Evolutionary conservation across 2,888 invertebrate species (phyloP), one percentile per base, ranked within the genome.

Genomic region (Thalpophila matura): DNA sequence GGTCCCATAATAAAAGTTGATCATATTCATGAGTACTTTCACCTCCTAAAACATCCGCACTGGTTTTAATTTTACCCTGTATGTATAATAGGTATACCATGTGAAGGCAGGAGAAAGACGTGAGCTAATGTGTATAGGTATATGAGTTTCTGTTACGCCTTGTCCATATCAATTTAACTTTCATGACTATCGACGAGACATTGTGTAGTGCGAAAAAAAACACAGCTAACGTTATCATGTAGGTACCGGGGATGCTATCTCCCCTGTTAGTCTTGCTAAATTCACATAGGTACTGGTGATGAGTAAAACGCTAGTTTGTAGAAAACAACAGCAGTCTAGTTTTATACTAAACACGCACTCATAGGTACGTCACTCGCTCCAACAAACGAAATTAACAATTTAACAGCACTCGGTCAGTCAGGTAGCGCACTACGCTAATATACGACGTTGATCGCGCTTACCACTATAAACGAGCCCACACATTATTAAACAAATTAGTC

Each of bases 251-350:
- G 16, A 16, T 35, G 24, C 6, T 71, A 71, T 74, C 74, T 59
- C 47, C 50, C 42, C 29, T 49, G 47, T 49, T 47, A 31, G 46
- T 45, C 14, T 53, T 68, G 69, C 58, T 66, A 74, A 73, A 67
- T 58, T 38, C 27, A 29, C 33, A 18, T 33, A 35, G 24, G 12
- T 20, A 43, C 24, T 24, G 3, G 16, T 24, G 35, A 16, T 74
- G 50, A 51, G 20, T 53, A 43, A 51, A 16, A 12, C 38, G 31
- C 24, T 35, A 20, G 14, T 3, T 33, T n/a, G 22, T 37, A 51
- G 33, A 22, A 24, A 68, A 38, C 33, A 14, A 29, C 60, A 74
- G 75, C 56, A 68, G 29, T 35, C 20, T 29, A 38, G 42, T 7
- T 35, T 33, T 35, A 56, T 31, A 50, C 4, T 20, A 43, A 31